Base-by-base conservation (phyloP, 2,113 vertebrate species). In the Galemys pyrenaicus region DNA sequence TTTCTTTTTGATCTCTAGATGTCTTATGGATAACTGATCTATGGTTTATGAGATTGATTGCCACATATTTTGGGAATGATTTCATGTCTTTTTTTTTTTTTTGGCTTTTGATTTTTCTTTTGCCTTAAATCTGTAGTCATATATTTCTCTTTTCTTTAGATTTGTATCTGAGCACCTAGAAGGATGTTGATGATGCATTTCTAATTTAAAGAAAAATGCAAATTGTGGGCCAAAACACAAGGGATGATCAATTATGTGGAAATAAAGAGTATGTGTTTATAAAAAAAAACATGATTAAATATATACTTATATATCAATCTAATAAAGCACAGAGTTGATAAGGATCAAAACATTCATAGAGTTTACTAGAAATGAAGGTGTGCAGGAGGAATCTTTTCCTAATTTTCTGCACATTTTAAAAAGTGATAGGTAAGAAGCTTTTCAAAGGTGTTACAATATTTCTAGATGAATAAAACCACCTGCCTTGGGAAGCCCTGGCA, bases 201-300 rank as follows among this genome's bases (percentile, higher is more conserved):
- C 22, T 54, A 89, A 64, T 37, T 51, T 77, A 44, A 64, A 93
- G 79, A 93, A 93, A 56, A 78, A 86, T 11, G 37, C 7, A 82
- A 68, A 78, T 8, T 86, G 44, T 1, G 62, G 37, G 86, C 1
- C 28, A 26, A 51, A 85, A 67, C 64, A 19, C 51, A 73, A 58
- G 20, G 24, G 2, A 26, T n/a, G 12, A 78, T 79, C 30, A n/a
- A 67, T 80, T 88, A 3, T 41, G 35, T 60, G 60, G 49, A 78
- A 41, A 58, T 37, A 74, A 17, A 35, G 0, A 56, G 7, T 56
- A 22, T 22, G 10, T 70, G 20, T 64, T 6, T 30, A 32, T 35
- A 74, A 37, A 65, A 46, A 74, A 17, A 30, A 0, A 56, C 20
- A 56, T 56, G 49, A 2, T 51, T 51, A 56, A 22, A 56, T 56